Evolutionary conservation across 2,797 vertebrate species (phyloP).

Genomic region (Trematomus bernacchii): DNA sequence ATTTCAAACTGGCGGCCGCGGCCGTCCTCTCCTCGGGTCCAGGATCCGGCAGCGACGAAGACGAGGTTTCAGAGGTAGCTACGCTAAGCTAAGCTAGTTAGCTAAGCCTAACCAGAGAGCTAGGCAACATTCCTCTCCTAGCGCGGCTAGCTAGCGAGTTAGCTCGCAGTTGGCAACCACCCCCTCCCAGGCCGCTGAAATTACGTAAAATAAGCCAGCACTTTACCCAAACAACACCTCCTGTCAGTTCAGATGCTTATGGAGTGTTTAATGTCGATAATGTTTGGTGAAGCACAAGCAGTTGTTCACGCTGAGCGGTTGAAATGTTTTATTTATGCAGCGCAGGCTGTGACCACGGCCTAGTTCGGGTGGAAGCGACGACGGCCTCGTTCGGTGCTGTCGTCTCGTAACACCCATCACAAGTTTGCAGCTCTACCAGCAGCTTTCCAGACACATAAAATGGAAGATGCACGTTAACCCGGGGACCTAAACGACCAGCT

Average conservation of each 20-base stretch:
- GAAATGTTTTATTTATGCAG: conserved; percentile 85
- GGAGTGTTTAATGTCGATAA: conserved; percentile 32
- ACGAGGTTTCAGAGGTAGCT: conserved; percentile 98
- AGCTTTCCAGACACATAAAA: conserved; percentile 62
- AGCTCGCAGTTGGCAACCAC: conserved; percentile 81
- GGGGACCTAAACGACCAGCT: conserved; percentile 31
- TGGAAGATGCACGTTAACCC: conserved; percentile 55
- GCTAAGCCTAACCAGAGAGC: conserved; percentile 71
- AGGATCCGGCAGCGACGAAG: conserved; percentile 97
- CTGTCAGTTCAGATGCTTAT: conserved; percentile 1
- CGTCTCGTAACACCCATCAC: conserved; percentile 76
- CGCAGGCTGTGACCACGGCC: conserved; percentile 80
- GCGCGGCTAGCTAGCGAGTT: conserved; percentile 76
- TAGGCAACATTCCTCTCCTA: conserved; percentile 81
- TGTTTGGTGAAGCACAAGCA: conserved; percentile 52
- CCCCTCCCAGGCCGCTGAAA: conserved; percentile 80
- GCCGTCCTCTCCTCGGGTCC: conserved; percentile 93
- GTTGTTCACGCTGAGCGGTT: conserved; percentile 59
- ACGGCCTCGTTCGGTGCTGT: conserved; percentile 81
- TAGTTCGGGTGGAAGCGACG: conserved; percentile 82
- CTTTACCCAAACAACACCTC: conserved; percentile 31
- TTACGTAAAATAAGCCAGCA: conserved; percentile 70
- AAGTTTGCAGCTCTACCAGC: conserved; percentile 72
- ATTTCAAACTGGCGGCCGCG: conserved; percentile 96
- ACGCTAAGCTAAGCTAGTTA: conserved; percentile 78